Base-by-base conservation (phyloP, 2,797 vertebrate species). In the Hozukius guyotensis region DNA sequence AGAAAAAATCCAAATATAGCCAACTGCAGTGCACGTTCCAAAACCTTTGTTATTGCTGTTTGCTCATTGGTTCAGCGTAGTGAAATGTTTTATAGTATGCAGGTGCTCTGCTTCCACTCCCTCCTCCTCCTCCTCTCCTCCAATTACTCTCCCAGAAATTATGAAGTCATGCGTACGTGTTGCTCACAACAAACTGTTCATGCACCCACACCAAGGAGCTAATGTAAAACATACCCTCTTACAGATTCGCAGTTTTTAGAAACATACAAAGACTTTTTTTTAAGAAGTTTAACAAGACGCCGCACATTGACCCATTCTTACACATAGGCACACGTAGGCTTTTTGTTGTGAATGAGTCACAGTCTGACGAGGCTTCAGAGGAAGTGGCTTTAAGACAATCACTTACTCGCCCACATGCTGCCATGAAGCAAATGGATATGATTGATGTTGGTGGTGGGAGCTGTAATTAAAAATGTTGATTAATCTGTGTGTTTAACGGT, bases 271-370 rank as follows among this genome's bases (percentile, higher is more conserved):
- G 20, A 24, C 29, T 25, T 20, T 12, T 52, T 67, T 14, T 29
- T 12, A 62, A 53, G 53, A 25, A 27, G 16, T 59, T 76, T 49
- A 29, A 36, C 10, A 7, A 24, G 36, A 66, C 24, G 11, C 14
- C 1, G 8, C 53, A 56, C 38, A 57, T 38, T 22, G 11, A 61
- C 16, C 1, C 42, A 24, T 56, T 16, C 31, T 53, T 18, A 80
- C 31, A 24, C 56, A 72, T 31, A 14, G 10, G 2, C 16, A 53
- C 29, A 36, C 34, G 2, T 10, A 38, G 27, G 5, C 24, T 72
- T 78, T 77, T 75, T 61, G 72, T 88, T 88, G 82, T 87, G 72
- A 90, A 6, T 91, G 88, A 89, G 61, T 91, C 87, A 91, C 25
- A 11, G 63, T 78, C 78, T 85, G 61, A 65, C 18, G 9, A 24